Evolutionary conservation across 2,113 vertebrate species (phyloP), one percentile per base, ranked within the genome.

Genomic region (Anolis sagrei): DNA sequence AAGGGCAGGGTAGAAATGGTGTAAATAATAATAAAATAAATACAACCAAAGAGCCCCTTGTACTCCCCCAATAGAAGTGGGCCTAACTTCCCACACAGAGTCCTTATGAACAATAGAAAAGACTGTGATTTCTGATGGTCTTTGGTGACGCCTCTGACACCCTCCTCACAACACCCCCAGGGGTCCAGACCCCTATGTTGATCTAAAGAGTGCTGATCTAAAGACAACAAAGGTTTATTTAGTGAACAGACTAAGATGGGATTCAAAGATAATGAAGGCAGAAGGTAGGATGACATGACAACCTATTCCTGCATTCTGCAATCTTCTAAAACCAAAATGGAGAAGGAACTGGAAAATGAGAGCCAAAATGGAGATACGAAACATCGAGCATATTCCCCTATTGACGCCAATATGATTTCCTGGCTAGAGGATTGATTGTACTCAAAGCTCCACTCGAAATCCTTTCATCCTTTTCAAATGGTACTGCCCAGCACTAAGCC

Each of bases 381-480:
- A 81, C 27, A 39, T 19, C 81, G 29, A 39, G n/a, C 66, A 29
- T 34, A 61, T 10, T 19, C 14, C 18, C 32, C 36, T 69, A 81
- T 49, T 23, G 29, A 34, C 19, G 3, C 5, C 80, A 36, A 16
- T 44, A 34, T 72, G 80, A 74, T 29, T 61, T 36, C 51, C 69
- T 10, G 39, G 14, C 69, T 19, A 39, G 51, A 82, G 25, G 14
- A 74, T 54, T n/a, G 80, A 82, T 36, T 48, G 25, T 25, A 25
- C 68, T 82, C 81, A 74, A 39, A 54, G 69, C 51, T 54, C n/a
- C 66, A 49, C 79, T 81, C 66, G 11, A 34, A 70, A 70, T 32
- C 44, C 48, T 70, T 82, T 32, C 80, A 72, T 21, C 32, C 16
- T 39, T 39, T 69, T 82, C 10, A 58, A 61, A 73, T 39, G n/a